A percentile compares a stretch with the other conserved stretches of the same genome.
Conservation (phyloP, 2,113 vertebrate species). For the Chaetura pelagica region DNA sequence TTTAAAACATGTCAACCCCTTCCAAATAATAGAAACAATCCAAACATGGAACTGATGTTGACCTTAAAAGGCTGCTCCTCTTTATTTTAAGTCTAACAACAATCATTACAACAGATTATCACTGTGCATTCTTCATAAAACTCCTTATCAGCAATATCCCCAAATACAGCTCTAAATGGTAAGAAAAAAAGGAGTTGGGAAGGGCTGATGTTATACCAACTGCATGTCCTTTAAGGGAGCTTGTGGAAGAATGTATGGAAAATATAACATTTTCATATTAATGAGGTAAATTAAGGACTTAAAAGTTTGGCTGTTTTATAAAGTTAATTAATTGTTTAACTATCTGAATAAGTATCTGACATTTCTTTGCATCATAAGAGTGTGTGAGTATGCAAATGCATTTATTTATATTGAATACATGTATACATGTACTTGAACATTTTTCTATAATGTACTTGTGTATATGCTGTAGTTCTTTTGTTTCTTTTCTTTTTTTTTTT, state of each 20-base stretch:
- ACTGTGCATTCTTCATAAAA: not conserved
- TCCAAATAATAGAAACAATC: conserved; percentile 51
- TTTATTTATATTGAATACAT: not conserved
- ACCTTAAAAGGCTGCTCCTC: conserved; percentile 41
- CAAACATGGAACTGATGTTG: conserved; percentile 44
- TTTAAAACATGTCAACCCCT: conserved; percentile 56
- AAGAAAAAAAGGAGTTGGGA: not conserved
- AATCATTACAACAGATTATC: conserved; percentile 11
- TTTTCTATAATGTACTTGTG: not conserved
- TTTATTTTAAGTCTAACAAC: conserved; percentile 22
- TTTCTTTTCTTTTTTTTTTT: not conserved
- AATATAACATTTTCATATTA: not conserved
- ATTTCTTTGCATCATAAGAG: not conserved
- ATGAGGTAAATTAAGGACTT: not conserved
- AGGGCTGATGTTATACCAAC: not conserved
- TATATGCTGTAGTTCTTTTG: not conserved
- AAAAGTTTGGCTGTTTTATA: not conserved
- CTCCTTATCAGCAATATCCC: conserved; percentile 19
- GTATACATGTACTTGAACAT: not conserved
- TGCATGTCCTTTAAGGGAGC: not conserved
- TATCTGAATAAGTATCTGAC: not conserved
- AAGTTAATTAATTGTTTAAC: not conserved
- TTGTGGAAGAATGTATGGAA: not conserved
- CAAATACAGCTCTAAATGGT: conserved; percentile 8
- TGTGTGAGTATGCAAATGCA: not conserved